Evolutionary conservation across 2,113 vertebrate species (phyloP).

Genomic region (Esox niger): DNA sequence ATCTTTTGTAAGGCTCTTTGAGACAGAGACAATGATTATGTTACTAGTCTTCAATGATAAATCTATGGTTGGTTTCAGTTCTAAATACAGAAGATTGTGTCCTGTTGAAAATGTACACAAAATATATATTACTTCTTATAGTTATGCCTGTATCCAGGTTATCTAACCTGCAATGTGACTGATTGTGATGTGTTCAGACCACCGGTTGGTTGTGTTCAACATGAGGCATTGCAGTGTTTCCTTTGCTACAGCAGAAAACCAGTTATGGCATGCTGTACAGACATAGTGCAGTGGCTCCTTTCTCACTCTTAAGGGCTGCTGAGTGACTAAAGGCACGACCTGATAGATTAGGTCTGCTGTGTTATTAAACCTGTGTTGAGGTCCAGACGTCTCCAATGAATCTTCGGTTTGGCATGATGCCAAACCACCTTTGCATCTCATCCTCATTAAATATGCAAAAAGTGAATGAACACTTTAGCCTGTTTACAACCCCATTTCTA

Average conservation of each 20-base stretch:
- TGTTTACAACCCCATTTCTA: too few species aligned
- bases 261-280: not conserved
- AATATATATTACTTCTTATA: not conserved
- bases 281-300: conserved; percentile 23
- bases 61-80: too few species aligned
- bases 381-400: too few species aligned
- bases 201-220: not conserved
- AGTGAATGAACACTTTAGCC: conserved; percentile 42
- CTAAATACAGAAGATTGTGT: not conserved
- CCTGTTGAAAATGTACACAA: not conserved
- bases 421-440: conserved; percentile 61
- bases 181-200: not conserved
- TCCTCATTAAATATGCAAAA: conserved; percentile 54
- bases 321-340: conserved; percentile 47
- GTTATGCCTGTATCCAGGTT: not conserved
- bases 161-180: not conserved
- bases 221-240: not conserved
- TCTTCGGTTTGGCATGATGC: conserved; percentile 58
- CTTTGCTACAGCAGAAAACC: not conserved
- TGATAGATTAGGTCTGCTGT: conserved; percentile 58
- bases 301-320: conserved; percentile 52
- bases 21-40: too few species aligned
- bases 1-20: too few species aligned
- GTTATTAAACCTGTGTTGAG: conserved; percentile 56
- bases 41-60: too few species aligned